A percentile compares a stretch with the other conserved stretches of the same genome.
These are phyloP conservation scores for Nomada ferruginata DNA, from an alignment of 2,888 invertebrate species.

Conservation along the genomic window DNA sequence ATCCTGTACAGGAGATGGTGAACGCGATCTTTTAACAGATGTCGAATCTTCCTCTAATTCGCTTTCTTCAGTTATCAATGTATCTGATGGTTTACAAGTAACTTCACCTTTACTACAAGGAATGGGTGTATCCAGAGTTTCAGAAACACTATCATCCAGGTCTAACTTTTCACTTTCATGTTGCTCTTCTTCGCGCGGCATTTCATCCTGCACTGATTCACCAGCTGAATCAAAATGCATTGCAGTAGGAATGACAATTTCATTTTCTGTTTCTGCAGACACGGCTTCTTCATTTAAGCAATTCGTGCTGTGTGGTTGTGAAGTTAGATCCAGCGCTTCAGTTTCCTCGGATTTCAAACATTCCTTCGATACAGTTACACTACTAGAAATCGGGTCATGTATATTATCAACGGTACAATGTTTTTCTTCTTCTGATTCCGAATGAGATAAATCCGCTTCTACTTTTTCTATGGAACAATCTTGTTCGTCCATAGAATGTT, in stretches of 20 bases:
- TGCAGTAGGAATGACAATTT: slow-evolving; percentile 13
- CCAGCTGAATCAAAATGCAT: not conserved
- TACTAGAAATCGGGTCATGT: slow-evolving; percentile 55
- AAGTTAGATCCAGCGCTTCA: slow-evolving; percentile 13
- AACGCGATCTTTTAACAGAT: slow-evolving; percentile 33
- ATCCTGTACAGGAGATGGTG: slow-evolving; percentile 23
- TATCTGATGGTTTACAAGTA: slow-evolving; percentile 42
- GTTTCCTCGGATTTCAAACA: slow-evolving; percentile 11
- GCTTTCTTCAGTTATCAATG: slow-evolving; percentile 8
- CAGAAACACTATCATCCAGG: slow-evolving; percentile 1
- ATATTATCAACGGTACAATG: not conserved
- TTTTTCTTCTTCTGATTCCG: slow-evolving; percentile 38
- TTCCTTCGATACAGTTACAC: slow-evolving; percentile 22
- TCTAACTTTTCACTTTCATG: slow-evolving; percentile 9
- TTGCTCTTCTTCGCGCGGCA: slow-evolving; percentile 5
- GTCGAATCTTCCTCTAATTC: slow-evolving; percentile 18
- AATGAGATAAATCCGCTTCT: slow-evolving; percentile 13
- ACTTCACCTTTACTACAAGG: slow-evolving; percentile 41
- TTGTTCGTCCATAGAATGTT: slow-evolving; percentile 25
- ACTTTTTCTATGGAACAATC: not conserved
- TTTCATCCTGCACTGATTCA: slow-evolving; percentile 19
- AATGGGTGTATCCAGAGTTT: slow-evolving; percentile 1
- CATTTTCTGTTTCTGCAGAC: slow-evolving; percentile 12
- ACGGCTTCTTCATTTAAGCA: slow-evolving; percentile 27
- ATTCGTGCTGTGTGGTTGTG: slow-evolving; percentile 52